Evolutionary conservation across 2,113 vertebrate species (phyloP).

Genomic region (Sinocyclocheilus maitianheensis): DNA sequence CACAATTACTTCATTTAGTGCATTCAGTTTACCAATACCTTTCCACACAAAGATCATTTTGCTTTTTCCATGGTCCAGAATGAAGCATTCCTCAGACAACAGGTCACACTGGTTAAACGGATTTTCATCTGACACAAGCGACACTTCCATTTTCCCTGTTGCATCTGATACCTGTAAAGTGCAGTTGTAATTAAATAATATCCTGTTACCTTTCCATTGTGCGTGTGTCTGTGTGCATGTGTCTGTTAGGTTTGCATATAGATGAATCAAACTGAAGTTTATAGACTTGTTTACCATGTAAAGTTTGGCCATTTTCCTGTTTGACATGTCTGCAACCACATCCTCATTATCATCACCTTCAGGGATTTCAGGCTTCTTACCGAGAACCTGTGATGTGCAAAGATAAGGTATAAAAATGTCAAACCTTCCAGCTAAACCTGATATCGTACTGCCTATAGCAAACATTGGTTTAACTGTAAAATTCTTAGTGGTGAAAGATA

Average conservation of each 20-base stretch:
- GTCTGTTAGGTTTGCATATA: not conserved
- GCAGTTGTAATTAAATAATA: not conserved
- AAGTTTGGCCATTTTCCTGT: conserved; percentile 87
- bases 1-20: not conserved
- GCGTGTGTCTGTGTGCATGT: not conserved
- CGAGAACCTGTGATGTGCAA: conserved; percentile 78
- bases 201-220: not conserved
- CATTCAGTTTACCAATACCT: conserved; percentile 71
- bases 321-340: conserved; percentile 79
- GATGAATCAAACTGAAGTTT: not conserved
- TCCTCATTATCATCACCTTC: conserved; percentile 79
- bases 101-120: conserved; percentile 84
- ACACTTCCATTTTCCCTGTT: conserved; percentile 84
- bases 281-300: conserved; percentile 80
- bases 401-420: not conserved
- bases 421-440: not conserved
- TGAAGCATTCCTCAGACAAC: conserved; percentile 88
- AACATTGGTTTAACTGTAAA: not conserved
- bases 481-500: not conserved
- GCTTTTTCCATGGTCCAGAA: conserved; percentile 84
- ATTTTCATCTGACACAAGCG: conserved; percentile 81
- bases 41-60: conserved; percentile 93
- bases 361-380: conserved; percentile 76
- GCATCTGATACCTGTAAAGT: conserved; percentile 84
- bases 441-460: not conserved